Evolutionary conservation across 2,888 invertebrate genomes (phyloP).

Genomic region (Apodemia zela): DNA sequence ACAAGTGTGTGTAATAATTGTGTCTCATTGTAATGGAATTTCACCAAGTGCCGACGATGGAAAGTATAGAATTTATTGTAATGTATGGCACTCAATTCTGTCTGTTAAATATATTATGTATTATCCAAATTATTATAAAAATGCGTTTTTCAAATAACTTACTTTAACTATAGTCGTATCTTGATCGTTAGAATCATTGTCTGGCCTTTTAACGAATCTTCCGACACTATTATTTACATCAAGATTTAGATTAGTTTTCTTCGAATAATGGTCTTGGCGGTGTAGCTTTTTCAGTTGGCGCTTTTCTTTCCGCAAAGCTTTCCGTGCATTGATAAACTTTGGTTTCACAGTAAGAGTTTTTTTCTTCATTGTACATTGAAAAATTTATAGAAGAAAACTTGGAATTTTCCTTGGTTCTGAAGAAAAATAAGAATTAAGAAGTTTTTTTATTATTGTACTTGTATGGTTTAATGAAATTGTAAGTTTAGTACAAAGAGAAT

Average conservation of each 20-base stretch:
- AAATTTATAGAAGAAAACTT: not conserved
- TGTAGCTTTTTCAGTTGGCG: conserved; percentile 84
- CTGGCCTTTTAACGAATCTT: conserved; percentile 58
- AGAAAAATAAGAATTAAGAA: too few species aligned
- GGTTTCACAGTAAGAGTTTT: conserved; percentile 36
- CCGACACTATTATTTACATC: conserved; percentile 45
- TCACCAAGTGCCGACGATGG: too few species aligned
- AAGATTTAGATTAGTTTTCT: conserved; percentile 48
- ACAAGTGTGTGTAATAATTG: too few species aligned
- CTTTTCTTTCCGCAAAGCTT: conserved; percentile 86
- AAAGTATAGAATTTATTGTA: too few species aligned
- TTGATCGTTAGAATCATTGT: conserved; percentile 37
- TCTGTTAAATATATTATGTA: too few species aligned
- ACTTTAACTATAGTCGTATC: conserved; percentile 26
- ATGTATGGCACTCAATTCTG: too few species aligned
- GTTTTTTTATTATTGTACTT: not conserved
- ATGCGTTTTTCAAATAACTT: not conserved
- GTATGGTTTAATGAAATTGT: too few species aligned
- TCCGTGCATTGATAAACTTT: conserved; percentile 74
- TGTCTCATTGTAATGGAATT: too few species aligned
- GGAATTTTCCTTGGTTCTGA: too few species aligned
- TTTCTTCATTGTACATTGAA: conserved; percentile 48
- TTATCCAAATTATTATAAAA: too few species aligned
- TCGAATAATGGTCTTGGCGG: conserved; percentile 62
- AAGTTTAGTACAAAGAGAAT: too few species aligned